Evolutionary conservation across 2,797 vertebrate genomes (phyloP), one percentile per base, ranked within the genome.

Genomic region (Furcifer pardalis): DNA sequence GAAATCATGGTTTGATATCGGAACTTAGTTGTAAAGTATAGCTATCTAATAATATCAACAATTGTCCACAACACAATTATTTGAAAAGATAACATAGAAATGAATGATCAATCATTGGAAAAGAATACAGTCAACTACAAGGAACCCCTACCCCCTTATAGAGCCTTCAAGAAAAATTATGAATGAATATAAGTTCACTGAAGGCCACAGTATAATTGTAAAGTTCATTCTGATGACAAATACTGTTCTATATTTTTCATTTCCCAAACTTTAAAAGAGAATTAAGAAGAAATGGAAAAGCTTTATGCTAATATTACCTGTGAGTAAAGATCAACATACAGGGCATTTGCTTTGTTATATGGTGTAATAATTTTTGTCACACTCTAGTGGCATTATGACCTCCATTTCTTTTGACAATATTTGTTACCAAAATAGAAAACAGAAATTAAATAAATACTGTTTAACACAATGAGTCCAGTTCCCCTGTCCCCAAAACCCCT

Each of bases 391-490:
- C 12, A 1, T 71, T 86, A 46, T 79, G n/a, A 78, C n/a, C 13
- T 25, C 66, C 3, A 46, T 10, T 81, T 85, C 69, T 78, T 0
- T 0, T 0, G 77, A 1, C 21, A 86, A 82, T 21, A 21, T 7
- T 77, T 79, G 4, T 63, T 42, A 2, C 0, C 0, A 88, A 75
- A 82, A 42, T 76, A 21, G 59, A 60, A 25, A n/a, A 0, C 71
- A 83, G 79, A 32, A 81, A 77, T 88, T 78, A 71, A 83, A 77
- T 44, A 63, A 69, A 5, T 56, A 2, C 42, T 8, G 60, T 84
- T 69, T 17, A 23, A 83, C 40, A 78, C 1, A 44, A 1, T 63
- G 46, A 37, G 73, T 66, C 1, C 10, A 40, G 77, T 84, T 87
- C 23, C 74, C 46, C 71, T 66, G 44, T 52, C 35, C 62, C 8